Base-by-base conservation (phyloP, 2,113 vertebrate species). In the Hemichromis elongatus region DNA sequence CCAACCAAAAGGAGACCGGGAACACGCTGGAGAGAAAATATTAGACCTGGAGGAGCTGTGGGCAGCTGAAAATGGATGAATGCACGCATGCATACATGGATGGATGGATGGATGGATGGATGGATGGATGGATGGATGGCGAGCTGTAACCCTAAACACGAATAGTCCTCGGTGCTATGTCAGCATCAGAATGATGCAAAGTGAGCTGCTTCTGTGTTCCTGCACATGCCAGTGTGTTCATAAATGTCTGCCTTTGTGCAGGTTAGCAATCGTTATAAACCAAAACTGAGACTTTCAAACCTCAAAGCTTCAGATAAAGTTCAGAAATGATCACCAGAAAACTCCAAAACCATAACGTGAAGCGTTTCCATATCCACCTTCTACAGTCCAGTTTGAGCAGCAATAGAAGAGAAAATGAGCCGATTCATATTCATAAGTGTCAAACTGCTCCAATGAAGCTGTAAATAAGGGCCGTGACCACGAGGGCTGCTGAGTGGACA, bases 21-120 rank as follows among this genome's bases (percentile, higher is more conserved):
- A 7, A 21, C 50, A 53, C 0, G 9, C 52, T 11, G 52, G 19
- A 53, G 19, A 53, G 9, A 53, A 21, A 5, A 53, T 19, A 53
- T 53, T 19, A 53, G 19, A 53, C 19, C 19, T 21, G 52, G 52
- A 21, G 52, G n/a, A 21, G n/a, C n/a, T n/a, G n/a, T n/a, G n/a
- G n/a, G n/a, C n/a, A n/a, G n/a, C n/a, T n/a, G n/a, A 53, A 53
- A 10, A 21, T 7, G 6, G 30, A 33, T 33, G 30, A 3, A 50
- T 4, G 47, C 0, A 47, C 1, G 12, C 2, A 42, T 13, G 5
- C 11, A 42, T 5, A 12, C 0, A 42, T 5, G 40, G 11, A 42
- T 5, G 40, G 2, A 40, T 2, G 40, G 40, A 42, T 1, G 40
- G 1, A 40, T 2, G 37, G 0, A 12, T 2, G 40, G 37, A 5